Base-by-base conservation (phyloP, 2,888 invertebrate genomes). In the Tenthredo notha region DNA sequence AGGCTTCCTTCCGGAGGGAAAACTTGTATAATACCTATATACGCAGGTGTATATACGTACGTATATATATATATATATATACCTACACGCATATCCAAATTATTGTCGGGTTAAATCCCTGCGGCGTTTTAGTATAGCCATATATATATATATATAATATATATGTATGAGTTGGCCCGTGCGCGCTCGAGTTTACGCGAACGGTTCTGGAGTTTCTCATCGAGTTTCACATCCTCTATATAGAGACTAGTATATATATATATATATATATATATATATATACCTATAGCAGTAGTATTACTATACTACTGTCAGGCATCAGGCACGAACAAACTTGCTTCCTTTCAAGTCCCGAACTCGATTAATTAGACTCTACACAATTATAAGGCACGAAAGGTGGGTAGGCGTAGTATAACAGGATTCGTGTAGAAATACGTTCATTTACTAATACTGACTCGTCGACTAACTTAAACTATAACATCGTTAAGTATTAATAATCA, bases 321-420 rank as follows among this genome's bases (percentile, higher is more conserved):
- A 54, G n/a, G 54, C n/a, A 54, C n/a, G 25, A 21, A 21, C 61
- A 21, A 61, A 61, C 61, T 61, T 21, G 25, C 61, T 61, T 61
- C 61, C 61, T 61, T 61, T 61, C 61, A 61, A 61, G 61, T 61
- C 21, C 61, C 61, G 61, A 61, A 61, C 61, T 61, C 61, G 61
- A 61, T 61, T 25, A 61, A 54, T n/a, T 61, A 21, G 10, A 61
- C 61, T 61, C 61, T 12, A 21, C 61, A 10, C 61, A 25, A 61
- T 61, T 61, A 54, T 54, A 54, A 54, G n/a, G 6, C n/a, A 54
- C 54, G n/a, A 54, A 54, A 54, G 54, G 54, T 37, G 7, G 33
- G 33, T 54, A 54, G n/a, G n/a, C n/a, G 54, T 54, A 50, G 50
- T 50, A 54, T 54, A 54, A 54, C n/a, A 54, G 7, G 54, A 54